Evolutionary conservation across 23 tunicate genomes (phyloP).

Genomic region (Aplidium turbinatum): DNA sequence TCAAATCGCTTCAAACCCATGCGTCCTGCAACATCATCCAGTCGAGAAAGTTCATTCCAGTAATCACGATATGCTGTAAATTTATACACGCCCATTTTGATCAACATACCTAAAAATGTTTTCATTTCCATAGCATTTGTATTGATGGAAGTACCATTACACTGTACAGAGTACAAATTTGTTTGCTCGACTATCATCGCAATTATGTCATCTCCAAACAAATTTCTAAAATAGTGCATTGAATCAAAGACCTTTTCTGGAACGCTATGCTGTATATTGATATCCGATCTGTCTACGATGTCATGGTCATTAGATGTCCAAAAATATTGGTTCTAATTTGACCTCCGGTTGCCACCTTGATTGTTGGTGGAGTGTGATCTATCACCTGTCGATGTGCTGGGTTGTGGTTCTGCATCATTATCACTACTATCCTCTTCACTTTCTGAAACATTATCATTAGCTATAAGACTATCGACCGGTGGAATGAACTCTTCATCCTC

Average conservation of each 20-base stretch:
- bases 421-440: background rate
- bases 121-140: constrained; percentile 17
- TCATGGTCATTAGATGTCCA: constrained; percentile 13
- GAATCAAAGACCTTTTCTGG: constrained; percentile 23
- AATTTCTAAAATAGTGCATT: constrained; percentile 1
- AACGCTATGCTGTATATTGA: constrained; percentile 9
- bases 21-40: background rate
- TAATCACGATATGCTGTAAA: constrained; percentile 18
- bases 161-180: constrained; percentile 14
- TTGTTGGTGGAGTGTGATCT: constrained; percentile 15
- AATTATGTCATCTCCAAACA: constrained; percentile 17
- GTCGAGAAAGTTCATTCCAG: constrained; percentile 6
- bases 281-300: constrained; percentile 3
- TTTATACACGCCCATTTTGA: constrained; percentile 7
- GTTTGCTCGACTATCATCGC: constrained; percentile 18
- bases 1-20: constrained; percentile 31
- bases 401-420: constrained; percentile 4
- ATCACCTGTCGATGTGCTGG: constrained; percentile 24
- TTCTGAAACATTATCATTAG: constrained; percentile 10
- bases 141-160: constrained; percentile 17
- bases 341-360: constrained; percentile 2
- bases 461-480: background rate
- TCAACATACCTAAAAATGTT: constrained; percentile 11
- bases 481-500: constrained; percentile 25
- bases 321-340: constrained; percentile 9